Conservation (phyloP, 2,888 invertebrate species). For the Drosophila birchii region DNA sequence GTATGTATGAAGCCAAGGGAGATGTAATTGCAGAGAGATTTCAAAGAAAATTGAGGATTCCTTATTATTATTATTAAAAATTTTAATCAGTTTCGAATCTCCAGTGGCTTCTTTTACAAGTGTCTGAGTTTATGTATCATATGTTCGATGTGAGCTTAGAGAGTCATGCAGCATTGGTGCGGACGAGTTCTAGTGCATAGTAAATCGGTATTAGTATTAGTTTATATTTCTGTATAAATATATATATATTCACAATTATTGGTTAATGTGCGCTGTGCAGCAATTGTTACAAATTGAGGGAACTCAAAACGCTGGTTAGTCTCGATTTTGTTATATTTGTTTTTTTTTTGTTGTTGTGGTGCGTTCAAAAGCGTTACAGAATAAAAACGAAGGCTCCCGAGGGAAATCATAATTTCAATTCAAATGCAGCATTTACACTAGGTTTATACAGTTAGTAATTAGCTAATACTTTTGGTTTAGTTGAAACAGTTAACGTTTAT, state of each 20-base stretch:
- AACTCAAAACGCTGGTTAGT: slow-evolving; percentile 65
- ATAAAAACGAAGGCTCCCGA: slow-evolving; percentile 36
- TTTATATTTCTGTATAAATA: slow-evolving; percentile 38
- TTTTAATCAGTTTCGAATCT: neutral
- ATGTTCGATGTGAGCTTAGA: slow-evolving; percentile 56
- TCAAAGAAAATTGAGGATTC: neutral
- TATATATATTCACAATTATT: slow-evolving; percentile 58
- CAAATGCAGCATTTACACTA: slow-evolving; percentile 73
- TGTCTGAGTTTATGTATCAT: slow-evolving; percentile 7
- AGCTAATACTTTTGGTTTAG: slow-evolving; percentile 63
- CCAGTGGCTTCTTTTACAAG: slow-evolving; percentile 1
- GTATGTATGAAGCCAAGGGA: slow-evolving; percentile 5
- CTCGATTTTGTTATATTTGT: slow-evolving; percentile 31
- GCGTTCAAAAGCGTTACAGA: slow-evolving; percentile 63
- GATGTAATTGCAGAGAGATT: neutral
- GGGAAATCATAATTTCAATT: slow-evolving; percentile 45
- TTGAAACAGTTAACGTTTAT: slow-evolving; percentile 40
- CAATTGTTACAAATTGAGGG: slow-evolving; percentile 42
- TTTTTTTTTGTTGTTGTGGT: too few species aligned
- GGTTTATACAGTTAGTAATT: slow-evolving; percentile 66
- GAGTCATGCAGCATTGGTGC: slow-evolving; percentile 75
- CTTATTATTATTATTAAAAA: neutral
- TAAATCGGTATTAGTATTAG: slow-evolving; percentile 24
- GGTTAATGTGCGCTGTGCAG: slow-evolving; percentile 66
- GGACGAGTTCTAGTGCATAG: slow-evolving; percentile 52